Conservation (phyloP, 2,113 vertebrate genomes). For the Eptatretus burgeri region DNA sequence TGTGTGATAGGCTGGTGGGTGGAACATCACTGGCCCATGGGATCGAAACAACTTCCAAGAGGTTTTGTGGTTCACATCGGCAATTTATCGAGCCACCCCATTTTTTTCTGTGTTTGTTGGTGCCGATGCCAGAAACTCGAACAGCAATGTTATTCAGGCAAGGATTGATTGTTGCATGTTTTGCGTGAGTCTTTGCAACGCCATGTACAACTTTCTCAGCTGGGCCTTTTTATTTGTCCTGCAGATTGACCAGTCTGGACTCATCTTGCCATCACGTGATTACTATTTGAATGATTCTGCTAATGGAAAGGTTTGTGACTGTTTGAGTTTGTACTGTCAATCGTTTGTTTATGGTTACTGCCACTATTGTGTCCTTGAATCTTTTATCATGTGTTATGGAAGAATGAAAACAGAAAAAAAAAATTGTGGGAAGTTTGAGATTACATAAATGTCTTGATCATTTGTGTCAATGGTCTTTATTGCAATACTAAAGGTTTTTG, state of each 20-base stretch:
- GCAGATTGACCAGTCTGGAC: slow-evolving; percentile 75
- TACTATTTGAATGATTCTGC: slow-evolving; percentile 87
- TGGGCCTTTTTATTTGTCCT: slow-evolving; percentile 2
- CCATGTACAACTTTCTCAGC: not conserved
- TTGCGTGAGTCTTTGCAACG: not conserved
- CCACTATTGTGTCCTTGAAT: no score
- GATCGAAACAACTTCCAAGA: slow-evolving; percentile 72
- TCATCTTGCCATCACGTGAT: slow-evolving; percentile 74
- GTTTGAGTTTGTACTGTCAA: no score
- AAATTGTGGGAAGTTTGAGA: no score
- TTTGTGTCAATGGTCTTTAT: no score
- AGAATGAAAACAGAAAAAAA: no score
- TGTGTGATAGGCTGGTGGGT: slow-evolving; percentile 42
- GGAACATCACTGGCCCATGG: slow-evolving; percentile 68
- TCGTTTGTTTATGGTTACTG: no score
- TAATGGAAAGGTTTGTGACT: slow-evolving; percentile 51
- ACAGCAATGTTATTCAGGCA: slow-evolving; percentile 86
- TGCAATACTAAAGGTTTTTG: no score
- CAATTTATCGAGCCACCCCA: slow-evolving; percentile 51
- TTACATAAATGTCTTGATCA: no score
- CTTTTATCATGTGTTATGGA: no score
- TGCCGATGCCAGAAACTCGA: slow-evolving; percentile 72
- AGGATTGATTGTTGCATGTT: not conserved
- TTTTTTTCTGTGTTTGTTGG: slow-evolving; percentile 67
- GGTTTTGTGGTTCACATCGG: slow-evolving; percentile 59